Base-by-base conservation (phyloP, 2,888 invertebrate species). In the Tipula confusa region DNA sequence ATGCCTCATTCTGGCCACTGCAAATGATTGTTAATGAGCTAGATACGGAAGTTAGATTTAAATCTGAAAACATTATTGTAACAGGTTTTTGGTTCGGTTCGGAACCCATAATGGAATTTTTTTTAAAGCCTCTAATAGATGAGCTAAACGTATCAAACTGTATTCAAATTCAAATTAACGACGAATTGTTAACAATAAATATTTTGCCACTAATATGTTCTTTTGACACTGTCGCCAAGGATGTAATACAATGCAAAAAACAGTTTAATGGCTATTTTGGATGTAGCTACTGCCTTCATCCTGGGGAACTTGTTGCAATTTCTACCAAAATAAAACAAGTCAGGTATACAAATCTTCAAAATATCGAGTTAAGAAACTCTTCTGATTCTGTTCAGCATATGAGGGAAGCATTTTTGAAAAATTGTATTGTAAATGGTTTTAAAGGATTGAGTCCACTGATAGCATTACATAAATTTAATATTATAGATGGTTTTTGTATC, bases 201-300 rank as follows among this genome's bases (percentile, higher is more conserved):
- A 64, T 64, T 64, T 64, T 9, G 24, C 79, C 64, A 13, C n/a
- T 83, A 43, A 31, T 48, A n/a, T 29, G 29, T 7, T 81, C 83
- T 0, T 31, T 31, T 15, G 83, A 83, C 13, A 18, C 83, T 7
- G 28, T 83, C 0, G 83, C 83, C 2, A 82, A 64, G 18, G 29
- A 36, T 7, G 1, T 43, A 13, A 38, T 83, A 15, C 29, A 43
- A 7, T 24, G 24, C 15, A 48, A 28, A 48, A 82, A 31, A 2
- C 81, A 83, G 15, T 29, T 29, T 15, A 83, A 83, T 81, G 82
- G 83, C 2, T 31, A 82, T 18, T 31, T 81, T 24, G 83, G 83
- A 1, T 83, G 83, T 31, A 81, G 81, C 9, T 82, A 83, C 24
- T 83, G 82, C 24, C 5, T 33, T 3, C 83, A 83, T 64, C 24